phyloP scores from a whole-genome alignment of 2,888 invertebrate species.

The Petrolisthes cinctipes region DNA sequence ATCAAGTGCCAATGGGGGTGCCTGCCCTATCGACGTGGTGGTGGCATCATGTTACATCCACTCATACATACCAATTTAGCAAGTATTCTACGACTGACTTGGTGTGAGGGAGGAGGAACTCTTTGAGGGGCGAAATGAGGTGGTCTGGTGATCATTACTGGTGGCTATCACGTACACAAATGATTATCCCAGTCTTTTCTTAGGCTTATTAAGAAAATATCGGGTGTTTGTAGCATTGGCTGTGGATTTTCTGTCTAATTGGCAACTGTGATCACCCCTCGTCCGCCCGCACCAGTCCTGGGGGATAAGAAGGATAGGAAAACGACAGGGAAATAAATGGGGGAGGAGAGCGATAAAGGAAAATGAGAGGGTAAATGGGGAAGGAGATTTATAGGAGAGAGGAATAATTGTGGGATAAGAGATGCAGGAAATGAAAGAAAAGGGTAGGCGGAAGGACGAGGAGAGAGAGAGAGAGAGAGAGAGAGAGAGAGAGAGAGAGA shows the following conservation, averaged over 20 bases:
- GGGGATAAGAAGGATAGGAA: not conserved
- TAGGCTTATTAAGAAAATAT: too few relatives aligned
- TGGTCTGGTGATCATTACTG: constrained; percentile 8
- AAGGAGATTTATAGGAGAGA: not conserved
- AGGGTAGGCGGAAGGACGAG: not conserved
- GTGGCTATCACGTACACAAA: too few relatives aligned
- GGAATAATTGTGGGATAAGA: not conserved
- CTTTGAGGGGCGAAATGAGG: not conserved
- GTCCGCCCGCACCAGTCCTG: too few relatives aligned
- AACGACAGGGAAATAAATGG: not conserved
- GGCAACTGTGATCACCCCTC: too few relatives aligned
- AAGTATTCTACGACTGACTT: not conserved
- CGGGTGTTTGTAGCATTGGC: too few relatives aligned
- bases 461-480: not conserved
- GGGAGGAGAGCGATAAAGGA: not conserved
- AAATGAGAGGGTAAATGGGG: not conserved
- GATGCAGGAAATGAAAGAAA: not conserved
- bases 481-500: not conserved
- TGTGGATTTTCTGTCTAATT: too few relatives aligned
- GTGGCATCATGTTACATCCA: constrained; percentile 43
- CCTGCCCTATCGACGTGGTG: constrained; percentile 41
- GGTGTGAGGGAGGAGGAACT: not conserved
- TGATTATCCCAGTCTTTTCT: too few relatives aligned
- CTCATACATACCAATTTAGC: constrained; percentile 9
- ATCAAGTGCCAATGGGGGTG: constrained; percentile 54